Evolutionary conservation across 2,797 vertebrate genomes (phyloP).

Genomic region (Bovichtus diacanthus): DNA sequence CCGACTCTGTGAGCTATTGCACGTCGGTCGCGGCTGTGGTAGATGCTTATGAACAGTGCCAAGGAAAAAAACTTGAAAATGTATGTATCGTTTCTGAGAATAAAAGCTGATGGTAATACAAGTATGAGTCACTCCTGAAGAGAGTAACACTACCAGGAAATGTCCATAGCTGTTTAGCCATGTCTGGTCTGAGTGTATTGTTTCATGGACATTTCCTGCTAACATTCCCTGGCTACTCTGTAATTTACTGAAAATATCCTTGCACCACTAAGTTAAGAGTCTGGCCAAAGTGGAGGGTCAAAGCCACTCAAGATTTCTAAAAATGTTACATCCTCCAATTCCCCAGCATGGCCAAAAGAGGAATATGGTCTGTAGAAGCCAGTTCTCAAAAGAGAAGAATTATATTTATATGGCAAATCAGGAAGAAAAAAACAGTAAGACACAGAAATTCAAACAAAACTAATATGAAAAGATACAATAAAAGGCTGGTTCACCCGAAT

Average conservation of each 20-base stretch:
- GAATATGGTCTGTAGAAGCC: conserved; percentile 25
- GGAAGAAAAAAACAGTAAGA: not conserved
- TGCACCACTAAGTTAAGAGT: conserved; percentile 61
- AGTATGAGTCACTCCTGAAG: conserved; percentile 47
- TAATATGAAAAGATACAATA: not conserved
- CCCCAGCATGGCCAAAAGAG: conserved; percentile 56
- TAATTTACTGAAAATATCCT: conserved; percentile 82
- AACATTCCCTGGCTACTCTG: conserved; percentile 76
- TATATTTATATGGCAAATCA: not conserved
- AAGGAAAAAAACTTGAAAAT: conserved; percentile 9
- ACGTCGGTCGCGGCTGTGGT: not conserved
- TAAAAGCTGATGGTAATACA: conserved; percentile 45
- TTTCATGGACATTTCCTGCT: conserved; percentile 78
- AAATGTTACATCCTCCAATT: conserved; percentile 69
- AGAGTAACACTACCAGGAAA: conserved; percentile 66
- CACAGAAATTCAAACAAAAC: not conserved
- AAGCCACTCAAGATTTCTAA: conserved; percentile 73
- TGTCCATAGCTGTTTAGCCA: conserved; percentile 54
- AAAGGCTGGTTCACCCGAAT: not conserved
- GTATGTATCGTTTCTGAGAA: conserved; percentile 29
- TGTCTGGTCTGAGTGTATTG: conserved; percentile 69
- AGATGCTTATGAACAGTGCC: not conserved
- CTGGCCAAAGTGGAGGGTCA: conserved; percentile 62
- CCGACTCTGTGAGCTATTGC: not conserved
- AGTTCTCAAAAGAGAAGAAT: conserved; percentile 55